These are phyloP conservation scores for Limnephilus lunatus DNA, from an alignment of 2,888 invertebrate genomes.

Conservation along the genomic window DNA sequence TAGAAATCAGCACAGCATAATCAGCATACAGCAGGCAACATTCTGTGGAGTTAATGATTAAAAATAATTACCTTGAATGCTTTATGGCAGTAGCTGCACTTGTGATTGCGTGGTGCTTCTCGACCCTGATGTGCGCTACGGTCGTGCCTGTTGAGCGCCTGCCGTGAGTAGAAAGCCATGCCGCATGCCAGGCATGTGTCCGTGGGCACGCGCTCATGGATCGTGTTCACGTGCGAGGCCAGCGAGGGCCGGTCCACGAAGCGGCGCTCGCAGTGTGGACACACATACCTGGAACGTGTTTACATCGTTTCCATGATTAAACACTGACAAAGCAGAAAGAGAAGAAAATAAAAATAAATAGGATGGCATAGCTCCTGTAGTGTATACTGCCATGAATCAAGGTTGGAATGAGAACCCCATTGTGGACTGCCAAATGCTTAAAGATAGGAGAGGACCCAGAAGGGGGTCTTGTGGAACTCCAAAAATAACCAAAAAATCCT, in stretches of 20 bases:
- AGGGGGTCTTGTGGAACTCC: neutral
- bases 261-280: neutral
- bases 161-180: slow-evolving; percentile 38
- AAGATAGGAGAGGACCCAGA: neutral
- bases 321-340: too few relatives aligned
- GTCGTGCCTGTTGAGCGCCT: slow-evolving; percentile 38
- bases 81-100: slow-evolving; percentile 46
- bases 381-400: too few relatives aligned
- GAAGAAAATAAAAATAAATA: too few relatives aligned
- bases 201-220: slow-evolving; percentile 19
- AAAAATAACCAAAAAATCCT: neutral
- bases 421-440: neutral
- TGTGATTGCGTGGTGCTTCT: slow-evolving; percentile 5
- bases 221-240: slow-evolving; percentile 35
- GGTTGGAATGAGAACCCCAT: too few relatives aligned
- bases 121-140: slow-evolving; percentile 41
- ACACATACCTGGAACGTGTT: neutral
- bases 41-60: too few relatives aligned
- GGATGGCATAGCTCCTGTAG: too few relatives aligned
- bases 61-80: slow-evolving; percentile 31
- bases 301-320: neutral
- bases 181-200: slow-evolving; percentile 45
- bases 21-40: too few relatives aligned
- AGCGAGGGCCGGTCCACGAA: neutral
- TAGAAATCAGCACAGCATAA: too few relatives aligned